These are phyloP conservation scores for Acanthopagrus latus DNA, from an alignment of 2,797 vertebrate genomes.

Conservation along the genomic window DNA sequence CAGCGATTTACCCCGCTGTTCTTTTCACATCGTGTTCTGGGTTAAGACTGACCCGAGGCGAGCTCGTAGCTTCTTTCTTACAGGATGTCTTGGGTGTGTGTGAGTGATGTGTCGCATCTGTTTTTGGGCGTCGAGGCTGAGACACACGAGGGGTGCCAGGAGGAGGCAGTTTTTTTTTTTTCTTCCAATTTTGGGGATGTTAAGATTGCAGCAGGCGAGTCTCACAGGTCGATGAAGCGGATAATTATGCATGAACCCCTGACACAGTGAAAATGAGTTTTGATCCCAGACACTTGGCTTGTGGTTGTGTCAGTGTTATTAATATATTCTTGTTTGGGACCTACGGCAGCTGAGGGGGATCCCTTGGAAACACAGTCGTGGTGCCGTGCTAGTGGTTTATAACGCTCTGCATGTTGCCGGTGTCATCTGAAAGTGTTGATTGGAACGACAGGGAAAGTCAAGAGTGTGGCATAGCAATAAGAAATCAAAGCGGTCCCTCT, in stretches of 20 bases:
- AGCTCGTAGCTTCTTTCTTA: constrained; percentile 59
- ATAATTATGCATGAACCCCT: constrained; percentile 79
- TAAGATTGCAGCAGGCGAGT: constrained; percentile 62
- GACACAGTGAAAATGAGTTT: constrained; percentile 79
- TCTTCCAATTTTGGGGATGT: constrained; percentile 65
- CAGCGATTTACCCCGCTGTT: constrained; percentile 36
- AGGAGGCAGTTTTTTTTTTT: constrained; percentile 39
- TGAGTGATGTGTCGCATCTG: constrained; percentile 63
- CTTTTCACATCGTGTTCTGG: constrained; percentile 61
- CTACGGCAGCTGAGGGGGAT: constrained; percentile 52
- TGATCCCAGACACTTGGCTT: constrained; percentile 69
- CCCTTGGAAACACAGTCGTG: constrained; percentile 52
- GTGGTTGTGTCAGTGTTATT: constrained; percentile 71
- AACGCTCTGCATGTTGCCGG: constrained; percentile 46
- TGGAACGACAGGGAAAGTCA: constrained; percentile 58
- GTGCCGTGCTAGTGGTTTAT: constrained; percentile 46
- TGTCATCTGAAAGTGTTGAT: constrained; percentile 63
- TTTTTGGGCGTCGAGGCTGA: constrained; percentile 52
- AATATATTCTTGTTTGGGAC: constrained; percentile 73
- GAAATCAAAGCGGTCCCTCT: constrained; percentile 44
- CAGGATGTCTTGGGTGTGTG: constrained; percentile 42
- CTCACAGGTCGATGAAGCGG: constrained; percentile 71
- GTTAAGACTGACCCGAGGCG: constrained; percentile 69
- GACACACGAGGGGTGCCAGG: constrained; percentile 49
- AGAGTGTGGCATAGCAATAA: constrained; percentile 25